phyloP scores from a whole-genome alignment of 2,888 invertebrate genomes.

The Cistogaster globosa region DNA sequence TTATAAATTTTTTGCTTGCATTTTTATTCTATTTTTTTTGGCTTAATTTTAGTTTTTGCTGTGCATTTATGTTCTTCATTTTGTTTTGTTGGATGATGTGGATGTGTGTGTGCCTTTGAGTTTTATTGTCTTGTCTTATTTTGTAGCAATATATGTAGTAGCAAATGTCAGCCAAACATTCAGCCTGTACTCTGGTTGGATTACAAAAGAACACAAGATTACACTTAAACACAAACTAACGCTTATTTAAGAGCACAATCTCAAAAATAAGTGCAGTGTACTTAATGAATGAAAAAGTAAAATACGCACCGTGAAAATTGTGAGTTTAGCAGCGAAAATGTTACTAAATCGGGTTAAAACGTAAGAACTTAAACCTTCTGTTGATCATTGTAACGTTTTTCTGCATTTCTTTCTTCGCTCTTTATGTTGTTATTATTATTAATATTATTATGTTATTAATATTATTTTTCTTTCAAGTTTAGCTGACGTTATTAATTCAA shows the following conservation, averaged over 20 bases:
- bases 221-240: constrained; percentile 3
- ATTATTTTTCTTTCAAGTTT: neutral
- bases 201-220: constrained; percentile 28
- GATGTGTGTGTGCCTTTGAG: constrained; percentile 4
- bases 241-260: neutral
- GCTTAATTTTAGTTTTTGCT: too few species aligned
- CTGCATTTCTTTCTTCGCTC: neutral
- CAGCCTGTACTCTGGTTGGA: constrained; percentile 53
- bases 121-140: constrained; percentile 44
- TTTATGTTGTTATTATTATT: constrained; percentile 24
- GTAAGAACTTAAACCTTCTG: constrained; percentile 63
- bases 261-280: neutral
- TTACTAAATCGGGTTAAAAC: constrained; percentile 67
- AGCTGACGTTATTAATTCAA: constrained; percentile 20
- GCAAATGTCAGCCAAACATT: constrained; percentile 56
- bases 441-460: too few species aligned
- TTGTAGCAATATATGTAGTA: constrained; percentile 11
- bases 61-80: constrained; percentile 27
- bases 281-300: neutral
- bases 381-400: constrained; percentile 17
- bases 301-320: constrained; percentile 55
- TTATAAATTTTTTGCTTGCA: too few species aligned
- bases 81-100: constrained; percentile 16
- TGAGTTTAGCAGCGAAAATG: constrained; percentile 63
- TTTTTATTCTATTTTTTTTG: too few species aligned